Evolutionary conservation across 2,888 invertebrate species (phyloP), one percentile per base, ranked within the genome.

Genomic region (Drosophila helvetica): DNA sequence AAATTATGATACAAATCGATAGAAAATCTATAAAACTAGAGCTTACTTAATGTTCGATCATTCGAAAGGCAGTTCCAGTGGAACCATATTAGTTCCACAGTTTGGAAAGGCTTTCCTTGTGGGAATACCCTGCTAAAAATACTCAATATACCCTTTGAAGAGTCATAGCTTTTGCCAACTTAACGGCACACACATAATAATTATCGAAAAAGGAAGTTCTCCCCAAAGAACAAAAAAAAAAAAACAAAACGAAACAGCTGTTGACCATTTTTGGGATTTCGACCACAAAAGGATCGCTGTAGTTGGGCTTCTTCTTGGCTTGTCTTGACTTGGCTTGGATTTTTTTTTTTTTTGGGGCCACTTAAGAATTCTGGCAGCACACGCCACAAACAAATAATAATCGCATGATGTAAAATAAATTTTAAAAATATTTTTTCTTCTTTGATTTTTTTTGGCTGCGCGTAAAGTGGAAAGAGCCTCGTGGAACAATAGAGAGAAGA

Each of bases 391-490:
- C 7, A 57, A 50, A 22, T 22, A 60, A 78, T 46, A 57, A 56
- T 50, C 68, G 48, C 48, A 69, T 33, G 57, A 56, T 66, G 58
- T 57, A 17, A 69, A 65, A 68, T 42, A 66, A 42, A 33, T 66
- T 69, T 68, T n/a, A 12, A 65, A 65, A 66, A 69, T 55, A 48
- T 50, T 42, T 45, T 42, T 38, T 57, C 42, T 45, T 70, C 65
- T 84, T 52, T 75, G 57, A 76, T 78, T 83, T 38, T 38, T 22
- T 22, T 38, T 85, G 78, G 77, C 60, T 78, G 80, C 77, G 80
- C 77, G 70, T 86, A 87, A 90, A 90, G 89, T 90, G 89, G 38
- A 38, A 38, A 38, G 38, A 38, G 75, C 83, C 87, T 22, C 82
- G 88, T 30, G 84, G 86, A 89, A 89, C 86, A 89, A 89, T 86